These are phyloP conservation scores for Poeciliopsis presidionis DNA, from an alignment of 2,797 vertebrate species.

Conservation along the genomic window DNA sequence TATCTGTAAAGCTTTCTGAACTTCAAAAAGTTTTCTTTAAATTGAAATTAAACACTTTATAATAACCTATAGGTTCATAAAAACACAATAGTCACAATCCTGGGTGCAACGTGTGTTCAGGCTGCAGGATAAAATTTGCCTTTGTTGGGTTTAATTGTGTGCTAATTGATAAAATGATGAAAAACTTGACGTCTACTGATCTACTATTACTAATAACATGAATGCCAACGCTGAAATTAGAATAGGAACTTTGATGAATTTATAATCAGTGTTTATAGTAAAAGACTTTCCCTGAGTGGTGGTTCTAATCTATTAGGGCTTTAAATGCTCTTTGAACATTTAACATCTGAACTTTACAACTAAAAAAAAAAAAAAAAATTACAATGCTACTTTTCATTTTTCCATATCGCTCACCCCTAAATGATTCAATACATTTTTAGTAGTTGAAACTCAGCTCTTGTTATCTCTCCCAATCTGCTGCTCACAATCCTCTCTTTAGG, in stretches of 20 bases:
- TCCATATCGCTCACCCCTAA: neutral
- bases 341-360: neutral
- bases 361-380: conserved; percentile 14
- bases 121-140: neutral
- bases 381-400: neutral
- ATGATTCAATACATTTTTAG: conserved; percentile 48
- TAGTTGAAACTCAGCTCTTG: conserved; percentile 53
- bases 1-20: neutral
- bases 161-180: neutral
- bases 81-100: neutral
- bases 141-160: neutral
- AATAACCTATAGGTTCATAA: neutral
- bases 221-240: neutral
- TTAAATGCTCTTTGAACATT: neutral
- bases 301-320: neutral
- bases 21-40: neutral
- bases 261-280: neutral
- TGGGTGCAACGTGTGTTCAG: neutral
- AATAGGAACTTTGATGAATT: neutral
- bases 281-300: neutral
- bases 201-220: neutral
- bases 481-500: conserved; percentile 60
- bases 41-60: neutral
- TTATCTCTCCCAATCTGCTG: conserved; percentile 69
- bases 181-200: neutral